A percentile compares a stretch with the other conserved stretches of the same genome.
Evolutionary conservation across 2,797 vertebrate genomes (phyloP).

Genomic region (Coluber constrictor): DNA sequence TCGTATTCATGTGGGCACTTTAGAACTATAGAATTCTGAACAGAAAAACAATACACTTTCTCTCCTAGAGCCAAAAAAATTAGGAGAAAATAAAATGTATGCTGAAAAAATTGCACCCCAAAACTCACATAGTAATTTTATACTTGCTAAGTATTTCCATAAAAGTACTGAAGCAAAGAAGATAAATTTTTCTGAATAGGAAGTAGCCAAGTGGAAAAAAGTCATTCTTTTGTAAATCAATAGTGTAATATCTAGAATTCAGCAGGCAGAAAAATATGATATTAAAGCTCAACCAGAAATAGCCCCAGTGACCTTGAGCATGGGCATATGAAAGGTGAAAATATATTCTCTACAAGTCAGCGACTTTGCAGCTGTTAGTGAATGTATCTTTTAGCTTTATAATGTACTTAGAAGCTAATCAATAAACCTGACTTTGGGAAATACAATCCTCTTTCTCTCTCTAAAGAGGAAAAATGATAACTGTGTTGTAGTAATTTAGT

Average conservation of each 20-base stretch:
- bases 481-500: conserved; percentile 39
- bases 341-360: conserved; percentile 53
- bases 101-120: conserved; percentile 9
- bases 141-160: conserved; percentile 42
- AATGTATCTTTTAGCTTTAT: conserved; percentile 59
- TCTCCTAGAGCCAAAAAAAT: conserved; percentile 6
- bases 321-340: conserved; percentile 47
- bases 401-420: conserved; percentile 60
- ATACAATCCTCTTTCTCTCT: conserved; percentile 46
- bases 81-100: background rate
- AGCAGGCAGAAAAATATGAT: conserved; percentile 40
- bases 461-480: conserved; percentile 35
- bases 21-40: background rate
- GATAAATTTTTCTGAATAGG: conserved; percentile 41
- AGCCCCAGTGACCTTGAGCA: conserved; percentile 63
- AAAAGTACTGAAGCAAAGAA: conserved; percentile 40
- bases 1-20: background rate
- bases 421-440: conserved; percentile 67
- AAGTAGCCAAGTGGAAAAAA: conserved; percentile 58
- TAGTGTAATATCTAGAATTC: conserved; percentile 59
- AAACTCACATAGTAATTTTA: conserved; percentile 44
- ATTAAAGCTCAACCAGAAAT: conserved; percentile 57
- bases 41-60: background rate
- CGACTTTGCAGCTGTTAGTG: conserved; percentile 42
- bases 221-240: conserved; percentile 57